Base-by-base conservation (phyloP, 2,113 vertebrate genomes). In the Tyrannus savana region DNA sequence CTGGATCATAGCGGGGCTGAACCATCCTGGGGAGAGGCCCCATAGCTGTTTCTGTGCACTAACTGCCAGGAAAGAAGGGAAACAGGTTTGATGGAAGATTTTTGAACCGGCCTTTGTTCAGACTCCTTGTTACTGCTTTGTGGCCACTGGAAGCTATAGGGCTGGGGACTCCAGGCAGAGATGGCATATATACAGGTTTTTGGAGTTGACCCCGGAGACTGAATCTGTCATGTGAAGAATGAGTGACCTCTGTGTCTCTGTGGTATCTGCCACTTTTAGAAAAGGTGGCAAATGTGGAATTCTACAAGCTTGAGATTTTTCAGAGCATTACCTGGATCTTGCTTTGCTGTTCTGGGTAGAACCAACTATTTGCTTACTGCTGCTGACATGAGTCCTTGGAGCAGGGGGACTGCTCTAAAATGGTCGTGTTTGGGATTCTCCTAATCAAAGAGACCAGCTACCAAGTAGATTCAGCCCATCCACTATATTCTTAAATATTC, bases 351-450 rank as follows among this genome's bases (percentile, higher is more conserved):
- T 53, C 18, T 74, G 22, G 68, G 24, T 41, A 74, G 37, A 77
- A 39, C 7, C n/a, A 72, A 2, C 16, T 52, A 28, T 27, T 80
- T 60, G 46, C 67, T 35, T 5, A 15, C 10, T 56, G 49, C 53
- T 60, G 49, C 64, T 87, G 31, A 11, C 19, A 33, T 1, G 7
- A 31, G 50, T 62, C 68, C 46, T 35, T 39, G 60, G 18, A 64
- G 50, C 14, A 46, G 18, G 10, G 27, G 12, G 3, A 18, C 52
- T 85, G 42, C 19, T 67, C 75, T 52, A 37, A 75, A 92, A 59
- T 1, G 0, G 18, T 72, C 1, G 0, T 13, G 2, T 30, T 67
- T 9, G 28, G 42, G 47, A 71, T 58, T 82, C 15, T 78, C 10
- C 28, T 68, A 50, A 12, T 22, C 59, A 27, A 58, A 74, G 42